A percentile compares a stretch with the other conserved stretches of the same genome.
phyloP scores from a whole-genome alignment of 2,113 vertebrate species.

The Calyptommatus sinebrachiatus region DNA sequence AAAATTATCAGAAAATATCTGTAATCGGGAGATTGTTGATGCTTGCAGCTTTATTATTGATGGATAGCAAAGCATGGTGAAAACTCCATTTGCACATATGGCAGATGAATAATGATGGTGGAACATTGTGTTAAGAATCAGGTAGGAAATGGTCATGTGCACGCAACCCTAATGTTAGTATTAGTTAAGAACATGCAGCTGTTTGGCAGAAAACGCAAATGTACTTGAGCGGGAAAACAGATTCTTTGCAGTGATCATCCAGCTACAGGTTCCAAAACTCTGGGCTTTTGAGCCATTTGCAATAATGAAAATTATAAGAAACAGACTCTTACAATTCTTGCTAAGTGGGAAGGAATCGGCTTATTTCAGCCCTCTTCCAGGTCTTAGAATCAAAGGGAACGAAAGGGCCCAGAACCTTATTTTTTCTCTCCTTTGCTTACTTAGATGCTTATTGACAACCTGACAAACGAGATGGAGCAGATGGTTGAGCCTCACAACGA shows the following conservation, averaged over 20 bases:
- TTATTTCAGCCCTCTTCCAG: not conserved
- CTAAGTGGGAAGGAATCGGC: not conserved
- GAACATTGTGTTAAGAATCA: too few relatives aligned
- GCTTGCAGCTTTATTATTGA: too few relatives aligned
- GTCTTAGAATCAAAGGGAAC: accelerated
- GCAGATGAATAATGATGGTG: too few relatives aligned
- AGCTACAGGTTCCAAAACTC: not conserved
- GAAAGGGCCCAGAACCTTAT: not conserved
- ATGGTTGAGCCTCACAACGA: slow-evolving; percentile 96
- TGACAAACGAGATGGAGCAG: slow-evolving; percentile 94
- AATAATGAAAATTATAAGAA: not conserved
- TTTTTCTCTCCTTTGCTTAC: slow-evolving; percentile 45
- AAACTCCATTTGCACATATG: too few relatives aligned
- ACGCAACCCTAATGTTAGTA: not conserved
- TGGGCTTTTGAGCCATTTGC: not conserved
- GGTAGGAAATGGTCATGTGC: too few relatives aligned
- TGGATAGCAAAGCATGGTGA: too few relatives aligned
- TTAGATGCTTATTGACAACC: slow-evolving; percentile 85
- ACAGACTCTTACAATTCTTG: slow-evolving; percentile 7
- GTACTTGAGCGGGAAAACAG: not conserved
- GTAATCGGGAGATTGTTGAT: too few relatives aligned
- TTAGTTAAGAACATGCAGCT: slow-evolving; percentile 15
- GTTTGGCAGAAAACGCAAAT: slow-evolving; percentile 17
- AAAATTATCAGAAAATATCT: too few relatives aligned
- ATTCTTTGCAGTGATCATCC: not conserved